Percentiles rank a stretch among this genome's conserved stretches.
Conservation (phyloP, 2,888 invertebrate genomes). For the Cerastoderma edule region DNA sequence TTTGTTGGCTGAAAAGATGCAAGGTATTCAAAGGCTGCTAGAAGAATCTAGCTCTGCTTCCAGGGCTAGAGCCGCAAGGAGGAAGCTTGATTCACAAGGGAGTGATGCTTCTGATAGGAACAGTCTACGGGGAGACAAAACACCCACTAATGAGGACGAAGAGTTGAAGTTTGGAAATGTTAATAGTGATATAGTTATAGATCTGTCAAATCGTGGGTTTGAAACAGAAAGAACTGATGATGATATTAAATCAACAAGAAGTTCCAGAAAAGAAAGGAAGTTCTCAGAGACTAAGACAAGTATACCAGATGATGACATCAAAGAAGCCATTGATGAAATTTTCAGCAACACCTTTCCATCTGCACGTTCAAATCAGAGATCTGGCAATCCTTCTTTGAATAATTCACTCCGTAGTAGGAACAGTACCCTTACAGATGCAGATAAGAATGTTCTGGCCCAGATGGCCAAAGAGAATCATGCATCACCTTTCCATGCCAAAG, state of each 20-base stretch:
- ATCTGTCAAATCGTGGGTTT: conserved; percentile 28
- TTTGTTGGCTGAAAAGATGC: conserved; percentile 55
- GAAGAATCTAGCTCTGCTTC: conserved; percentile 49
- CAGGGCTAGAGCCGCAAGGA: conserved; percentile 20
- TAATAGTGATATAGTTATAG: conserved; percentile 14
- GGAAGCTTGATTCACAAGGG: conserved; percentile 3
- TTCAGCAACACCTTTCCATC: conserved; percentile 71
- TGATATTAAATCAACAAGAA: conserved; percentile 53
- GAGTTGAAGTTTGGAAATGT: conserved; percentile 9
- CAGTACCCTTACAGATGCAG: conserved; percentile 74
- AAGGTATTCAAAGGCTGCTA: conserved; percentile 51
- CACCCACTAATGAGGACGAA: conserved; percentile 12
- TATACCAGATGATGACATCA: conserved; percentile 67
- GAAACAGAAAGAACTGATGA: conserved; percentile 46
- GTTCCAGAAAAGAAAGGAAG: conserved; percentile 67
- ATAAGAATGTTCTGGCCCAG: conserved; percentile 65
- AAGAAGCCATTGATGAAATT: conserved; percentile 80
- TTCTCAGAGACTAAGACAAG: conserved; percentile 70
- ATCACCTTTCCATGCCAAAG: conserved; percentile 76
- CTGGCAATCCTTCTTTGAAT: conserved; percentile 37
- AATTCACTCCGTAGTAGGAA: conserved; percentile 56
- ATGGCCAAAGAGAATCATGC: conserved; percentile 63
- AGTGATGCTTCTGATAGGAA: conserved; percentile 8
- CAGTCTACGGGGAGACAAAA: background rate
- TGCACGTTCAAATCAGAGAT: conserved; percentile 63